These are phyloP conservation scores for Phaethon lepturus DNA, from an alignment of 2,113 vertebrate species.

Conservation along the genomic window DNA sequence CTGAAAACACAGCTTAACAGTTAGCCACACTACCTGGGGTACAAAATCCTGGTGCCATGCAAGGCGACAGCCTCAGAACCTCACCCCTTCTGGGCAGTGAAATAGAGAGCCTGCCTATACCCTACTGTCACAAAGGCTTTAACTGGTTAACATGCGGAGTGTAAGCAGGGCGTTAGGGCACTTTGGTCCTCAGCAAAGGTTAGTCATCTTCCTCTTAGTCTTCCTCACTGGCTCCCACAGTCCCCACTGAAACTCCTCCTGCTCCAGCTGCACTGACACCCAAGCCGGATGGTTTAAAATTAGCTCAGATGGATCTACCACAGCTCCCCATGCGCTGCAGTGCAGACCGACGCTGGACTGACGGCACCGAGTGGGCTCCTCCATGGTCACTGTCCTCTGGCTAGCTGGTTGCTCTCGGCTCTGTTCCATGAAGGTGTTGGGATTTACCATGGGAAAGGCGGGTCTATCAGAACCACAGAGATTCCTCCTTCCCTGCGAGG, in stretches of 20 bases:
- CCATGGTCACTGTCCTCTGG: background rate
- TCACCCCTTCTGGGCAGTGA: background rate
- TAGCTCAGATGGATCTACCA: rapidly evolving
- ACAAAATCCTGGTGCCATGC: background rate
- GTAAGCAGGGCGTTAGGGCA: background rate
- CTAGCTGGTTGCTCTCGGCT: background rate
- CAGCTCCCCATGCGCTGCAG: background rate
- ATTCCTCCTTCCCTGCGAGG: background rate
- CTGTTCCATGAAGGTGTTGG: background rate
- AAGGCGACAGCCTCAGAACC: background rate
- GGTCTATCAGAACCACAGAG: background rate
- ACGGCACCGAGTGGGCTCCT: background rate
- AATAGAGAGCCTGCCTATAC: background rate
- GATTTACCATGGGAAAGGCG: background rate
- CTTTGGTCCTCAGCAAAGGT: background rate
- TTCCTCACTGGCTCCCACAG: background rate
- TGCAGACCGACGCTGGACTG: background rate
- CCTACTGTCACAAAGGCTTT: background rate
- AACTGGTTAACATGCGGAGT: background rate
- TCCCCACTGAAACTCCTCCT: background rate
- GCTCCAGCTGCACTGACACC: background rate
- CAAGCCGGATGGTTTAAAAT: background rate
- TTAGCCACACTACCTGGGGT: background rate
- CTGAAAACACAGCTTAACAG: background rate
- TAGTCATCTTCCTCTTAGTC: background rate